Percentiles rank a stretch among this genome's conserved stretches.
These are phyloP conservation scores for Delichon dasypus DNA, from an alignment of 2,797 vertebrate genomes.

Conservation along the genomic window DNA sequence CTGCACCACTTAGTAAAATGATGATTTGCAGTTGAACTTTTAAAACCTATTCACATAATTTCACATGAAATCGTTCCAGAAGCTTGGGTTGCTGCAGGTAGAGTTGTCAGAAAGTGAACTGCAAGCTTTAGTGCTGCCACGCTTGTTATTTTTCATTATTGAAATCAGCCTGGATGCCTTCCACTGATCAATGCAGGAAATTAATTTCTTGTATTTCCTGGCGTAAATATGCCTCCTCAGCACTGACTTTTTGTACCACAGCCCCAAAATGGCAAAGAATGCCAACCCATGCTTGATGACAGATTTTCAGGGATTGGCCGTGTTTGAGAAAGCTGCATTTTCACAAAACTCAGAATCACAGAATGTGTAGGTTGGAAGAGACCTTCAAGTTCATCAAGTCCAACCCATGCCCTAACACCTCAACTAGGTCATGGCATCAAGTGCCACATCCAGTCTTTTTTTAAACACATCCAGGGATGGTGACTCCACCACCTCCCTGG, in stretches of 20 bases:
- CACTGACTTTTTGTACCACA: constrained; percentile 28
- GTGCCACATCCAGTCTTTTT: too few species aligned
- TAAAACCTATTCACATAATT: background rate
- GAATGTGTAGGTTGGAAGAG: too few species aligned
- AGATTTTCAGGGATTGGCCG: constrained; percentile 11
- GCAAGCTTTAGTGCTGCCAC: background rate
- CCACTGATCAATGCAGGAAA: constrained; percentile 66
- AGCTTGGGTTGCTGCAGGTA: background rate
- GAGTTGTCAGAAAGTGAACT: background rate
- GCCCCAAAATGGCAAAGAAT: background rate
- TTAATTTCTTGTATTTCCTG: constrained; percentile 65
- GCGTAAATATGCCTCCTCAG: constrained; percentile 44
- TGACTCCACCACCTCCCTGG: too few species aligned
- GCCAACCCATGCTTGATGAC: background rate
- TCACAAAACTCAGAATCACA: background rate
- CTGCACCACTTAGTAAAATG: background rate
- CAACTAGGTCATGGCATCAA: too few species aligned
- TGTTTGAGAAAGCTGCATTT: background rate
- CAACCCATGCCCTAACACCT: too few species aligned
- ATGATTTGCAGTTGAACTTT: background rate
- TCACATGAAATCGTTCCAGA: background rate
- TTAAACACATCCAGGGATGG: too few species aligned
- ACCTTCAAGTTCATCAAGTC: too few species aligned
- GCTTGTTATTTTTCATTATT: background rate
- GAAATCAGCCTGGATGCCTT: constrained; percentile 42